Percentiles rank a stretch among this genome's conserved stretches.
Conservation (phyloP, 2,113 vertebrate genomes). For the Anseranas semipalmata region DNA sequence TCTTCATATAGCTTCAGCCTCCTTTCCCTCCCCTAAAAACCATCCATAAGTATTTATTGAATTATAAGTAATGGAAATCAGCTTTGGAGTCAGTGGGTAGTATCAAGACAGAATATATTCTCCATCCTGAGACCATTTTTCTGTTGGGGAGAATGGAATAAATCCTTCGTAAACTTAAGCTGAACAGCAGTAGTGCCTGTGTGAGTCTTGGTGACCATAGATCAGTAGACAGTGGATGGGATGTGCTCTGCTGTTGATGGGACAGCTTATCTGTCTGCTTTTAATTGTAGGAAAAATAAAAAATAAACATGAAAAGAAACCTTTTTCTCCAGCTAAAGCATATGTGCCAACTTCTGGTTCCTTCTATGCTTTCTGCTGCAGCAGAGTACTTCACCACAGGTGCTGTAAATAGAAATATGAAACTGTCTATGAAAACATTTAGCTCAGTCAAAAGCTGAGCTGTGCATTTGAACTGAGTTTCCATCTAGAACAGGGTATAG, state of each 20-base stretch:
- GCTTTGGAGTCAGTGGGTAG: neutral
- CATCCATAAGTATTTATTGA: neutral
- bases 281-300: neutral
- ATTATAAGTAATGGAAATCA: neutral
- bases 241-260: neutral
- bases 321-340: neutral
- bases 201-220: accelerated
- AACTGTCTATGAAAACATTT: accelerated
- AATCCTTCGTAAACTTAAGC: neutral
- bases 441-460: neutral
- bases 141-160: neutral
- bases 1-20: neutral
- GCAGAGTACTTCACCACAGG: neutral
- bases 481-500: neutral
- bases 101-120: neutral
- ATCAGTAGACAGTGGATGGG: neutral
- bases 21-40: neutral
- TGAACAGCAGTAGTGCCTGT: accelerated
- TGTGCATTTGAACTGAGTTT: accelerated
- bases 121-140: neutral
- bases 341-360: neutral
- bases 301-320: neutral
- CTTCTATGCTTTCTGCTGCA: neutral
- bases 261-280: neutral
- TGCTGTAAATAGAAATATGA: neutral